phyloP scores from a whole-genome alignment of 2,888 invertebrate species.

The Lissocephala sabroskyi region DNA sequence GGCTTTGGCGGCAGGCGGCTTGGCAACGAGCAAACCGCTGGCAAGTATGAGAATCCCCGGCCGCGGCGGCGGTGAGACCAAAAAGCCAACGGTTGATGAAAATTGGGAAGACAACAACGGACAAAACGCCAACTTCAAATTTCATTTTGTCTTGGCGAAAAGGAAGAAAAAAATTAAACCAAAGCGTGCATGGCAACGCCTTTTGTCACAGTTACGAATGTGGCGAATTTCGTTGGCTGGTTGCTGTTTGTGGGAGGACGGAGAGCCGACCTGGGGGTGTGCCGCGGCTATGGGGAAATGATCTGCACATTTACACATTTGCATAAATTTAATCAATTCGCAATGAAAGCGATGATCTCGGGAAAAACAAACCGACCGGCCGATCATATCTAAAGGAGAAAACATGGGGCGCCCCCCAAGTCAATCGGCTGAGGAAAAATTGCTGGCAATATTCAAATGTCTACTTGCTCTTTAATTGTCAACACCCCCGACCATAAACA shows the following conservation, averaged over 20 bases:
- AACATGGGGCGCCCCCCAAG: too few species aligned
- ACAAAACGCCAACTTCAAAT: not conserved
- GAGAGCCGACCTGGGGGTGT: conserved; percentile 21
- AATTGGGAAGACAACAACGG: conserved; percentile 39
- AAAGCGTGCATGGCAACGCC: conserved; percentile 59
- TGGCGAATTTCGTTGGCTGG: conserved; percentile 4
- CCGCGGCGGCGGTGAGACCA: conserved; percentile 20
- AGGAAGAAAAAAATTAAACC: conserved; percentile 24
- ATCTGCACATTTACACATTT: conserved; percentile 44
- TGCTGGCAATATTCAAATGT: conserved; percentile 7
- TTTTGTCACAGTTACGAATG: conserved; percentile 54
- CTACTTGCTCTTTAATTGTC: conserved; percentile 44
- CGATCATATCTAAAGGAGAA: too few species aligned
- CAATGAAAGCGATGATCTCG: conserved; percentile 26
- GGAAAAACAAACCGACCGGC: not conserved
- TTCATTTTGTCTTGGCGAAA: conserved; percentile 8
- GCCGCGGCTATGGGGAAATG: conserved; percentile 33
- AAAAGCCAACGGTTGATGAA: conserved; percentile 41
- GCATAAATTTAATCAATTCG: conserved; percentile 69
- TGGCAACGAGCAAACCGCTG: conserved; percentile 9
- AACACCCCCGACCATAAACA: conserved; percentile 11
- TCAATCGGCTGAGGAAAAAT: conserved; percentile 10
- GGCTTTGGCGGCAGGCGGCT: conserved; percentile 20
- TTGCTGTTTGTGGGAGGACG: conserved; percentile 7
- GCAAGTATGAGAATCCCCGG: conserved; percentile 57